Base-by-base conservation (phyloP, 2,797 vertebrate genomes). In the Emydoidea blandingii region DNA sequence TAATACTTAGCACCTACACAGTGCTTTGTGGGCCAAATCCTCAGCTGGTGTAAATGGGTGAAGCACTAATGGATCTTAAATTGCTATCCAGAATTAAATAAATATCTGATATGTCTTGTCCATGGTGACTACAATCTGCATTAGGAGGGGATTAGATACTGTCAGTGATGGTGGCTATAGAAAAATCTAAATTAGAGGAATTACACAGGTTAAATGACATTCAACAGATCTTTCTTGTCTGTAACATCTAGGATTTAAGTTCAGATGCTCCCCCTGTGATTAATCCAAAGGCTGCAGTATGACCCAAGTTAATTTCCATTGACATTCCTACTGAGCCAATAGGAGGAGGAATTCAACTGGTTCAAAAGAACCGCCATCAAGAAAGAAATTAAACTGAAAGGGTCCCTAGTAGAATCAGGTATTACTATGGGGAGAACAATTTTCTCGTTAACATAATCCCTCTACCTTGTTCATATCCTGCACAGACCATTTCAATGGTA, bases 271-370 rank as follows among this genome's bases (percentile, higher is more conserved):
- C 23, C 56, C 72, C 94, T 74, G 34, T 11, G 62, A 78, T 85
- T 83, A 88, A 83, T 79, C 19, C 44, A 88, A 86, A 93, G 52
- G 49, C 59, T 85, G 78, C 65, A 59, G 12, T 47, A 23, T 31
- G 41, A 87, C 49, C 82, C 31, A 90, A 50, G 88, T 79, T 86
- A 81, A 50, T 86, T 57, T 85, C 50, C 68, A 49, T 0, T 79
- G 85, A 81, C 91, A 93, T 41, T 85, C 79, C 53, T 9, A 83
- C 37, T 0, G 1, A 79, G 14, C 15, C 37, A 56, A 79, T 2
- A 81, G 88, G 57, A 83, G 19, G 21, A 72, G 85, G 57, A 93
- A 86, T 57, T 95, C 79, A 79, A 44, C 68, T 79, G 27, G 52
- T 90, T 76, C 27, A 86, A 88, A 91, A 90, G 82, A 68, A 31